Evolutionary conservation across 2,797 vertebrate species (phyloP).

Genomic region (Mionectes olivaceus): DNA sequence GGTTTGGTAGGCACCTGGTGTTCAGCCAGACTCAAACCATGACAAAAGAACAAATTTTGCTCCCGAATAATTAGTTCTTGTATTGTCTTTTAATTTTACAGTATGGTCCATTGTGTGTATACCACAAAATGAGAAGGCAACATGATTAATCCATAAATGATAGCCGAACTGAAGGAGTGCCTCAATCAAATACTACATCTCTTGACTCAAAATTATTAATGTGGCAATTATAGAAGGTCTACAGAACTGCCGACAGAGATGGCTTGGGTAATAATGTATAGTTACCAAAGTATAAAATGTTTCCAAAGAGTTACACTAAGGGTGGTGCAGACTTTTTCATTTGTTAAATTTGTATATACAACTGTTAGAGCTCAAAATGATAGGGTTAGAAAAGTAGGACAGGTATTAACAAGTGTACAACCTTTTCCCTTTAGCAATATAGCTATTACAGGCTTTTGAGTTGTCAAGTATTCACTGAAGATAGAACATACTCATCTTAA

Average conservation of each 20-base stretch:
- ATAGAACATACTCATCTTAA: not conserved
- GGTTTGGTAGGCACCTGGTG: not conserved
- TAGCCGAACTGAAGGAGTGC: not conserved
- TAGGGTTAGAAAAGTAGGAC: not conserved
- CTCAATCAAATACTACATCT: not conserved
- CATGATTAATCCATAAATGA: slow-evolving; percentile 22
- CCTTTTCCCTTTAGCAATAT: not conserved
- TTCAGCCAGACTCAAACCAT: not conserved
- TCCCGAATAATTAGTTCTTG: not conserved
- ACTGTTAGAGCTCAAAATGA: not conserved
- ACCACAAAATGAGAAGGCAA: not conserved
- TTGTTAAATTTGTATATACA: not conserved
- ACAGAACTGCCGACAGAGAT: not conserved
- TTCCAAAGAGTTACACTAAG: not conserved
- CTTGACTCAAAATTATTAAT: not conserved
- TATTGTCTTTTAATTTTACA: slow-evolving; percentile 16
- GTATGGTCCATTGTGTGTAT: slow-evolving; percentile 1
- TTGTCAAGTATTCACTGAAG: not conserved
- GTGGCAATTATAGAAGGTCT: not conserved
- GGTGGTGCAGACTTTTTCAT: not conserved
- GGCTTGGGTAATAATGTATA: not conserved
- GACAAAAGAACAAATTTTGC: slow-evolving; percentile 17
- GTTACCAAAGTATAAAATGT: not conserved
- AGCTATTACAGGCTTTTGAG: not conserved
- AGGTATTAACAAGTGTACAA: not conserved